phyloP scores from a whole-genome alignment of 2,888 invertebrate species.

The Stenichneumon culpator region DNA sequence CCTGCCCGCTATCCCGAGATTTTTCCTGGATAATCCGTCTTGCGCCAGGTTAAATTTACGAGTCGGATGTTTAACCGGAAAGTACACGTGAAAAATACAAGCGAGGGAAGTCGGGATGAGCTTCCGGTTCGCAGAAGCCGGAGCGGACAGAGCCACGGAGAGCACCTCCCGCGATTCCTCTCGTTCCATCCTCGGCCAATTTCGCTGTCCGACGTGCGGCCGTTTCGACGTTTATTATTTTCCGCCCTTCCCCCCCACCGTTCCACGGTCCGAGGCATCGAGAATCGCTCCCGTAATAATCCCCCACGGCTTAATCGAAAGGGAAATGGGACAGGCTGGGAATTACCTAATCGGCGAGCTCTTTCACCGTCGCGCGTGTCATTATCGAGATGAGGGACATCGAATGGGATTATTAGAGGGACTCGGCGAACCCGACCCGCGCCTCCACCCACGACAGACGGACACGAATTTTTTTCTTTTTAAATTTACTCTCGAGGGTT shows the following conservation, averaged over 20 bases:
- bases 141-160: neutral
- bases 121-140: neutral
- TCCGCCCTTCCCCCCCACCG: neutral
- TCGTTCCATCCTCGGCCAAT: constrained; percentile 62
- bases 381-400: constrained; percentile 31
- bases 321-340: constrained; percentile 27
- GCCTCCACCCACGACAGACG: no score
- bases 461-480: constrained; percentile 11
- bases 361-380: constrained; percentile 32
- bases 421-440: neutral
- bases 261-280: neutral
- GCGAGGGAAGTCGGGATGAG: constrained; percentile 33
- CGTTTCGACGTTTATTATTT: constrained; percentile 40
- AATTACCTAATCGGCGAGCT: constrained; percentile 37
- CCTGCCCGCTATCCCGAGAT: constrained; percentile 67
- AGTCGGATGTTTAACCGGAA: constrained; percentile 69
- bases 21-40: constrained; percentile 71
- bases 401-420: constrained; percentile 1
- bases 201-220: constrained; percentile 33
- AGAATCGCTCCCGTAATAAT: constrained; percentile 11
- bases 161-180: constrained; percentile 60
- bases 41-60: constrained; percentile 72
- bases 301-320: constrained; percentile 20
- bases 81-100: constrained; percentile 54
- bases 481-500: neutral